Percentiles rank a stretch among this genome's conserved stretches.
phyloP scores from a whole-genome alignment of 1,140 invertebrate species.

The Daktulosphaira vitifoliae region DNA sequence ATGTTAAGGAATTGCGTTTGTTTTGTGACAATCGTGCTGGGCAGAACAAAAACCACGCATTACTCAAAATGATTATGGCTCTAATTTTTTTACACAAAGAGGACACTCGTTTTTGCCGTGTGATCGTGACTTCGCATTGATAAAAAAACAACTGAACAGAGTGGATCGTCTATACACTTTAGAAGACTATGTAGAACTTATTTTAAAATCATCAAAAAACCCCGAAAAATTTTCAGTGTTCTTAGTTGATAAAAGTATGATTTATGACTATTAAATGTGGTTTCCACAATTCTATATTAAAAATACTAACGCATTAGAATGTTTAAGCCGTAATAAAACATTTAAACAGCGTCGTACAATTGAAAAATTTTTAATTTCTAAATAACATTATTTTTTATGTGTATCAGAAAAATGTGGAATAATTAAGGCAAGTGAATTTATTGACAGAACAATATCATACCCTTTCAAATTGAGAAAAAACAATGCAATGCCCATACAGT shows the following conservation, averaged over 20 bases:
- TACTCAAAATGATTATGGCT: not conserved
- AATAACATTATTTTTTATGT: constrained; percentile 7
- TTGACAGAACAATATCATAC: no score
- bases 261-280: not conserved
- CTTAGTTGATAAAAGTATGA: not conserved
- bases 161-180: constrained; percentile 9
- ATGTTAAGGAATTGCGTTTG: constrained; percentile 22
- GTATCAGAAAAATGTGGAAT: not conserved
- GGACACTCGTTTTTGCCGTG: constrained; percentile 34
- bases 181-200: constrained; percentile 15
- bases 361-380: not conserved
- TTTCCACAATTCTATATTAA: constrained; percentile 1
- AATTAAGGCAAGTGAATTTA: not conserved
- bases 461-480: not conserved
- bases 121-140: constrained; percentile 12
- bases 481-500: not conserved
- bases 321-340: not conserved
- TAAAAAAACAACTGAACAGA: constrained; percentile 1
- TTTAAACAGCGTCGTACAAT: not conserved
- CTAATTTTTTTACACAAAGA: constrained; percentile 31
- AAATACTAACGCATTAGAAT: not conserved
- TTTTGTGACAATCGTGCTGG: constrained; percentile 39
- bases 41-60: constrained; percentile 40
- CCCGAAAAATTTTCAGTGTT: not conserved
- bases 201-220: constrained; percentile 3